Percentiles rank a stretch among this genome's conserved stretches.
Conservation (phyloP, 2,113 vertebrate species). For the Rhinopomastus cyanomelas region DNA sequence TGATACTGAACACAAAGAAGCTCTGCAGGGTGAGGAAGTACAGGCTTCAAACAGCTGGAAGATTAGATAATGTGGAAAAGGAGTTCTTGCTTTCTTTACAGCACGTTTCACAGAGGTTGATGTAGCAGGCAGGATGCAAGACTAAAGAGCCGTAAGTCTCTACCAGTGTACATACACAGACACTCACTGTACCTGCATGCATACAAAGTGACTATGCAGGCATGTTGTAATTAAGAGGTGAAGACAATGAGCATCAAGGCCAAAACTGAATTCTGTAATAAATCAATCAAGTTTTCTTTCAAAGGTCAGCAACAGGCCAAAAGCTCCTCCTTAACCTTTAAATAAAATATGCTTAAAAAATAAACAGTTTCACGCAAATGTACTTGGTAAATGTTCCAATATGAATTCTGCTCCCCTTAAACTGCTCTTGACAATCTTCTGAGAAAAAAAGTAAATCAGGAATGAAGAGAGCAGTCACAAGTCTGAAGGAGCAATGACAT, state of each 20-base stretch:
- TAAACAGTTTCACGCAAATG: neutral
- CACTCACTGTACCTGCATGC: too few species aligned
- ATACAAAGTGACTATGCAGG: neutral
- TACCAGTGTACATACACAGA: neutral
- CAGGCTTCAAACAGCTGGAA: neutral
- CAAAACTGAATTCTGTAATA: neutral
- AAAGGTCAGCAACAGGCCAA: neutral
- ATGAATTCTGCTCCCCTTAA: neutral
- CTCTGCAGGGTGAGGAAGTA: neutral
- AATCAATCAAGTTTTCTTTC: neutral
- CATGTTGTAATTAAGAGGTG: neutral
- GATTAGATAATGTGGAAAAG: neutral
- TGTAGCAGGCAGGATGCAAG: neutral
- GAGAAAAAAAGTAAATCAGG: neutral
- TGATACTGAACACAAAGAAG: neutral
- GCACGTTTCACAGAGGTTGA: neutral
- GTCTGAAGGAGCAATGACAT: neutral
- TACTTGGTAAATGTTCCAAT: neutral
- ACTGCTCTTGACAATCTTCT: neutral
- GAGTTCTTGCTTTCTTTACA: neutral
- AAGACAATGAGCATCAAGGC: neutral
- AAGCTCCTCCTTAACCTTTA: neutral
- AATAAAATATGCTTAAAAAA: neutral
- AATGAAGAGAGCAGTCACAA: neutral
- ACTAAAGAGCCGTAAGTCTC: neutral